Evolutionary conservation across 2,113 vertebrate genomes (phyloP), one percentile per base, ranked within the genome.

Genomic region (Peromyscus californicus): DNA sequence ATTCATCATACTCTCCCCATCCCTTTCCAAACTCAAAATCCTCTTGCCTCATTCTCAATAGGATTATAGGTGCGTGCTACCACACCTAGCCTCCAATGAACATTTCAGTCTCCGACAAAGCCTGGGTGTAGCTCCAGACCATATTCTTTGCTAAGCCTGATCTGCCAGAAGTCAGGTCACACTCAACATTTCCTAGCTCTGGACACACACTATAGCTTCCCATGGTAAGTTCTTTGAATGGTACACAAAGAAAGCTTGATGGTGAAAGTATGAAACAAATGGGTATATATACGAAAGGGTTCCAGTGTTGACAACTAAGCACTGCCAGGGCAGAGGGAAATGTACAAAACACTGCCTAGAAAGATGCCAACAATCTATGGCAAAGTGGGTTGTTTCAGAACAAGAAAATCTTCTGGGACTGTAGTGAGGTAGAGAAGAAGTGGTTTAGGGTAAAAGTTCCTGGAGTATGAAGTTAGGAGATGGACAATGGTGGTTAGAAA

Each of bases 401-500:
- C 33, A 89, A 95, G 72, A 84, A 22, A 87, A 75, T 70, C 3
- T 79, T 24, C 2, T 93, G 94, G 75, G 78, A 83, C 65, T 84
- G 21, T 54, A 86, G 74, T 83, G 21, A 88, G 75, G 78, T 72
- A 39, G 10, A 83, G 19, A 48, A 79, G 65, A 86, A n/a, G 63
- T 29, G 24, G 72, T 89, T 94, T 33, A 59, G 59, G 84, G 74
- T 89, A 45, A 48, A 93, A 91, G 57, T 94, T 92, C 74, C 26
- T 74, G 70, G n/a, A 92, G 12, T 84, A 12, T 95, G 80, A 93
- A 90, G 65, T 91, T 84, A 57, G 42, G 39, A 90, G 89, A 31
- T 13, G 61, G 80, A 86, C 24, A 95, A 92, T 7, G 61, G 75
- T n/a, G 42, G 90, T 97, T 95, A 95, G 87, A 80, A 93, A 94